Base-by-base conservation (phyloP, 1,140 invertebrate species). In the Drosophila tristis region DNA sequence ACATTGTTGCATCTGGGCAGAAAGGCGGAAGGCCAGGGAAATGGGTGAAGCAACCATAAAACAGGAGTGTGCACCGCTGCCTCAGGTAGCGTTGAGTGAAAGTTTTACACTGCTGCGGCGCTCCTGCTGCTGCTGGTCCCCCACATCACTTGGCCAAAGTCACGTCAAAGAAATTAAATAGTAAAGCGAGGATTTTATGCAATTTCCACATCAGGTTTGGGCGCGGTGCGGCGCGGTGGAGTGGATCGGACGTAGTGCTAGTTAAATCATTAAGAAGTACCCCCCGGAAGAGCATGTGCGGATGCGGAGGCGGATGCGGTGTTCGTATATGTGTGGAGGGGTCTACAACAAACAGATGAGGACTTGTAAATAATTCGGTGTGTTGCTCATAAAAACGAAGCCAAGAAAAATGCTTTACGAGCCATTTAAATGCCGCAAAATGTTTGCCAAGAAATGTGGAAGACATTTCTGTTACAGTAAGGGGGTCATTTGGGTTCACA, bases 161-260 rank as follows among this genome's bases (percentile, higher is more conserved):
- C 82, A 87, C 78, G 82, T 76, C 58, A 53, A 56, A 66, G 79
- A 70, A 87, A 87, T 87, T 87, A 89, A 89, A 76, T 64, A 73
- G 84, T 80, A 78, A 79, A 74, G 63, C 54, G 56, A 29, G 51
- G 56, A 47, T 70, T 63, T 80, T 58, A 68, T 74, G 68, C 62
- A 65, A 67, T 75, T 86, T 76, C 57, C 66, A 39, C 50, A 15
- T 47, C 9, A 3, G 13, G 13, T 11, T 35, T 11, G 31, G 31
- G 31, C 11, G 29, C n/a, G 29, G n/a, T 1, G 29, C 29, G 11
- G 43, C 44, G n/a, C 44, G 35, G 49, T 6, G 11, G 11, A 39
- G 35, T 9, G 8, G 8, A 35, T 9, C 44, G 39, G 50, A 45
- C 39, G 20, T 45, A 60, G 49, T n/a, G 70, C 62, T 60, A 81